Conservation (phyloP, 2,888 invertebrate genomes). For the Diabrotica balteata region DNA sequence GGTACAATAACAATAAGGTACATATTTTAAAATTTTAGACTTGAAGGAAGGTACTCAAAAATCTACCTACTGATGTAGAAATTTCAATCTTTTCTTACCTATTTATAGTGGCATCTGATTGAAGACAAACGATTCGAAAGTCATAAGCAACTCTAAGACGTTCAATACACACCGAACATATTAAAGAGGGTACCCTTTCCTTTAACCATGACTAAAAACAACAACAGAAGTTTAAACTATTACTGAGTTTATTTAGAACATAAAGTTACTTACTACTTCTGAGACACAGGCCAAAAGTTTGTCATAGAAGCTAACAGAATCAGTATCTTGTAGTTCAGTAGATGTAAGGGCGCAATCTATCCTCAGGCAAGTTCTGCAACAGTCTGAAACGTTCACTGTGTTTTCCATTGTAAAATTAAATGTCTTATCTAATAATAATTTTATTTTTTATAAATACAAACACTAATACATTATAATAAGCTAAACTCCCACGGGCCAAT, state of each 20-base stretch:
- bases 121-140: constrained; percentile 53
- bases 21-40: background rate
- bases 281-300: constrained; percentile 55
- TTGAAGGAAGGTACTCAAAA: background rate
- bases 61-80: background rate
- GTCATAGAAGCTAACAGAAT: constrained; percentile 55
- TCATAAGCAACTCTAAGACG: constrained; percentile 54
- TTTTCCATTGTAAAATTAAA: constrained; percentile 38
- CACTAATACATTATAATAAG: no score
- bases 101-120: constrained; percentile 53
- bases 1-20: no score
- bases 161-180: constrained; percentile 55
- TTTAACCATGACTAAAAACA: constrained; percentile 53
- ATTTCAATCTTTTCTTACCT: constrained; percentile 34
- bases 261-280: constrained; percentile 52
- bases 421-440: no score
- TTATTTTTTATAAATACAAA: no score
- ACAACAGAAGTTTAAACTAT: background rate
- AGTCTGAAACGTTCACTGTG: constrained; percentile 52
- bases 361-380: constrained; percentile 56
- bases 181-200: constrained; percentile 53
- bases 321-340: constrained; percentile 52
- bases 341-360: constrained; percentile 55
- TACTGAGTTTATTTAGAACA: no score
- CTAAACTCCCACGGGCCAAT: no score